Evolutionary conservation across 1,140 invertebrate species (phyloP).

Genomic region (Drosophila virilis): DNA sequence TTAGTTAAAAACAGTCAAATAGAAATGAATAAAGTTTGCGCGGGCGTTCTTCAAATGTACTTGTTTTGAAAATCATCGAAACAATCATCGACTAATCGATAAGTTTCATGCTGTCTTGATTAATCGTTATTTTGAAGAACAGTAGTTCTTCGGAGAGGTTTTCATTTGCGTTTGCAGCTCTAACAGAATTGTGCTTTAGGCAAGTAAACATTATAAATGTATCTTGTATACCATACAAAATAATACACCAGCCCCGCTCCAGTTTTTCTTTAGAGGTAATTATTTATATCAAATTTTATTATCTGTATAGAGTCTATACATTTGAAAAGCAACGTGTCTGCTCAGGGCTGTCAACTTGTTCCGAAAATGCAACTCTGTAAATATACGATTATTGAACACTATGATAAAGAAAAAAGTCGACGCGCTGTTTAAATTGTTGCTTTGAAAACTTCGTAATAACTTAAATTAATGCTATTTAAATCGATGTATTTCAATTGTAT

Average conservation of each 20-base stretch:
- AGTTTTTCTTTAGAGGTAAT: no score
- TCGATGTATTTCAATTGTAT: neutral
- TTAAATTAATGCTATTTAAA: neutral
- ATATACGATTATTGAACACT: conserved; percentile 20
- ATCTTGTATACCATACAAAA: neutral
- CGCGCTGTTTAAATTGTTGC: conserved; percentile 46
- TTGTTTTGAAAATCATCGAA: neutral
- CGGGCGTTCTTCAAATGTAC: no score
- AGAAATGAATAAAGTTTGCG: no score
- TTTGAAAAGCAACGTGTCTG: conserved; percentile 9
- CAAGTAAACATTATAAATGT: no score
- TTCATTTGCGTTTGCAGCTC: no score
- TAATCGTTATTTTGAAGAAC: neutral
- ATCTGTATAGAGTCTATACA: neutral
- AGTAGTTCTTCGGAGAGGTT: no score
- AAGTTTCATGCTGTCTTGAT: neutral
- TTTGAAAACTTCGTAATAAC: conserved; percentile 22
- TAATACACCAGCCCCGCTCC: no score
- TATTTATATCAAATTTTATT: neutral
- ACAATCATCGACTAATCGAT: neutral
- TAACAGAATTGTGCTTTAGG: no score
- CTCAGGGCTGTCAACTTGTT: conserved; percentile 5
- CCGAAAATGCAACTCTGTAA: conserved; percentile 8
- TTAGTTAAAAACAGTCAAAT: no score
- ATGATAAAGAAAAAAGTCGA: conserved; percentile 8